Evolutionary conservation across 2,113 vertebrate species (phyloP).

Genomic region (Merops nubicus): DNA sequence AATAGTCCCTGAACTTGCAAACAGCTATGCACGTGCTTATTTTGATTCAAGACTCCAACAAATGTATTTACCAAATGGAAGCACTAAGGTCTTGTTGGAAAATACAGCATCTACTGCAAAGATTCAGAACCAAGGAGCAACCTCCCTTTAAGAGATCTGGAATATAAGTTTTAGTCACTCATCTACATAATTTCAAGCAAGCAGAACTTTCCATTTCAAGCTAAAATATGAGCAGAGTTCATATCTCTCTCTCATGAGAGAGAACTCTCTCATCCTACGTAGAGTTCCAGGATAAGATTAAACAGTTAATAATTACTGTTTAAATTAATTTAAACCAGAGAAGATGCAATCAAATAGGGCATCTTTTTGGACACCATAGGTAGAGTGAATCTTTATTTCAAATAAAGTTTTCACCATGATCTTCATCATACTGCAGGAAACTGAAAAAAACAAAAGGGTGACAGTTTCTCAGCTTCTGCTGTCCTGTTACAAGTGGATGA

Average conservation of each 20-base stretch:
- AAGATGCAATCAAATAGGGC: not conserved
- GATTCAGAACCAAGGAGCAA: not conserved
- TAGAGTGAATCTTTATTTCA: not conserved
- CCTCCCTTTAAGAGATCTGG: not conserved
- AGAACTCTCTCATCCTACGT: no score
- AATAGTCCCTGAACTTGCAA: conserved; percentile 10
- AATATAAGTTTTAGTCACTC: conserved; percentile 33
- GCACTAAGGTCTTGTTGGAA: not conserved
- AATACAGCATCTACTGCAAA: not conserved
- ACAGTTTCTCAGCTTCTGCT: not conserved
- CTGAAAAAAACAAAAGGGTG: not conserved
- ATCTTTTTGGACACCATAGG: not conserved
- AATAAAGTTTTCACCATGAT: not conserved
- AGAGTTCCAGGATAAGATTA: not conserved
- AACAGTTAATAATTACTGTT: not conserved
- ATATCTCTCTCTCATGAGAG: no score
- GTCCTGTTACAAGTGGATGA: not conserved
- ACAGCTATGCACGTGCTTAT: not conserved
- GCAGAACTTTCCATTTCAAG: conserved; percentile 5
- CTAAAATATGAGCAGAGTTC: no score
- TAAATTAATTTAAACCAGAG: no score
- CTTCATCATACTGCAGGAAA: not conserved
- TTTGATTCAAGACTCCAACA: conserved; percentile 10
- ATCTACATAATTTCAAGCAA: not conserved
- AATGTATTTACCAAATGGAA: conserved; percentile 44